A percentile compares a stretch with the other conserved stretches of the same genome.
Conservation (phyloP, 1,140 invertebrate genomes). For the Zophobas atratus region DNA sequence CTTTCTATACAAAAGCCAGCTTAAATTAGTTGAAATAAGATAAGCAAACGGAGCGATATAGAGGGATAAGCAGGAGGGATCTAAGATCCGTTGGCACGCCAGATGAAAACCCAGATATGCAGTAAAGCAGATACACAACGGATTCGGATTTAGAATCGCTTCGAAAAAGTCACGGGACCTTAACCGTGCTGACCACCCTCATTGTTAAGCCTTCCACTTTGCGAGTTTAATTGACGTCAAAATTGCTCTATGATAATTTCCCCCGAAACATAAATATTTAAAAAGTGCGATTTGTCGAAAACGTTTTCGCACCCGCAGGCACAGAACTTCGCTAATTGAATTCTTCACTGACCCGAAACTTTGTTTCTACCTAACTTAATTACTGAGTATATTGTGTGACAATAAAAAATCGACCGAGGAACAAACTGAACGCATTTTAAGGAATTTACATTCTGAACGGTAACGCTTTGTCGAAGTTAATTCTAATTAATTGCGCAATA, state of each 20-base stretch:
- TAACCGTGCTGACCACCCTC: slow-evolving; percentile 30
- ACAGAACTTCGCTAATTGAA: slow-evolving; percentile 19
- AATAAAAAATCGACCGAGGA: slow-evolving; percentile 6
- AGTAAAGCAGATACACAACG: slow-evolving; percentile 44
- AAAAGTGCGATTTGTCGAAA: slow-evolving; percentile 19
- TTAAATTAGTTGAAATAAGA: slow-evolving; percentile 48
- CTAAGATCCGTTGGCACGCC: slow-evolving; percentile 31
- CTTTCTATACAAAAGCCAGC: slow-evolving; percentile 38
- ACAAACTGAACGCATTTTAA: background rate
- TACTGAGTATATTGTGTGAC: slow-evolving; percentile 23
- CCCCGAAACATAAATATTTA: slow-evolving; percentile 18
- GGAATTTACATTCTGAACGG: slow-evolving; percentile 12
- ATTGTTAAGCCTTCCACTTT: slow-evolving; percentile 35
- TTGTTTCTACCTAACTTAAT: slow-evolving; percentile 27
- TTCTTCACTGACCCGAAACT: slow-evolving; percentile 29
- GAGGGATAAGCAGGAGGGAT: slow-evolving; percentile 36
- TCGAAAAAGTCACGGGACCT: slow-evolving; percentile 37
- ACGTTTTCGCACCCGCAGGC: slow-evolving; percentile 15
- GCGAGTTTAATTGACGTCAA: slow-evolving; percentile 36
- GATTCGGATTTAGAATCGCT: slow-evolving; percentile 27
- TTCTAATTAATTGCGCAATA: slow-evolving; percentile 34
- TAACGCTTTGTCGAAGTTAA: slow-evolving; percentile 18
- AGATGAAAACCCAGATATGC: slow-evolving; percentile 45
- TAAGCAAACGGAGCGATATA: slow-evolving; percentile 45
- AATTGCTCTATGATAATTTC: slow-evolving; percentile 22